Evolutionary conservation across 2,888 invertebrate species (phyloP).

Genomic region (Diarsia brunnea): DNA sequence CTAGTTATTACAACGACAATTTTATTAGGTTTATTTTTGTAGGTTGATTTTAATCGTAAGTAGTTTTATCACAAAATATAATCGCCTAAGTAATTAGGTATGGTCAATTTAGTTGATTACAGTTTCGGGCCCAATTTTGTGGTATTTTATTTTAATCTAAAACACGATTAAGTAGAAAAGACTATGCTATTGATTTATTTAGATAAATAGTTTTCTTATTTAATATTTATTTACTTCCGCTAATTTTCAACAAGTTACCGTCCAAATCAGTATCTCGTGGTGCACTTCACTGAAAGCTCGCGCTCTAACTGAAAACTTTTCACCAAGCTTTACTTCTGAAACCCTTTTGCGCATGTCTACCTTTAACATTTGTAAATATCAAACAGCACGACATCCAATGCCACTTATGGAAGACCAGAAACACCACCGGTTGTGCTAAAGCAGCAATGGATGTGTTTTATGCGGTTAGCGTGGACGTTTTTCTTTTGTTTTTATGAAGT

Average conservation of each 20-base stretch:
- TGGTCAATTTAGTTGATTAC: conserved; percentile 38
- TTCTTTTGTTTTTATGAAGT: conserved; percentile 48
- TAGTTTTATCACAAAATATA: conserved; percentile 32
- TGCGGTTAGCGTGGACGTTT: not conserved
- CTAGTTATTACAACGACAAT: not conserved
- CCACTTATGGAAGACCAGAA: not conserved
- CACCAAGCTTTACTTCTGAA: conserved; percentile 68
- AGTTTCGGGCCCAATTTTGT: not conserved
- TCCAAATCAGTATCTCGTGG: conserved; percentile 2
- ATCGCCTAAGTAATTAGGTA: conserved; percentile 37
- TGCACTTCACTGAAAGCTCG: conserved; percentile 68
- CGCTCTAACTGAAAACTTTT: conserved; percentile 78
- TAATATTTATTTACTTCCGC: not conserved
- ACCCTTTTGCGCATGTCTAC: conserved; percentile 74
- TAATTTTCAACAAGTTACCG: not conserved
- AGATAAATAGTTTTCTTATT: not conserved
- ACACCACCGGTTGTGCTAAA: not conserved
- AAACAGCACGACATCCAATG: conserved; percentile 30
- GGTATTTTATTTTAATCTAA: not conserved
- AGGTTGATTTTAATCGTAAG: conserved; percentile 26
- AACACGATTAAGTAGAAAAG: not conserved
- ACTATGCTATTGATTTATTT: not conserved
- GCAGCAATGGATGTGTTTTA: conserved; percentile 24
- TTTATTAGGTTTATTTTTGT: conserved; percentile 3
- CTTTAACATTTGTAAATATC: conserved; percentile 20